Evolutionary conservation across 2,797 vertebrate genomes (phyloP).

Genomic region (Xiphophorus birchmanni): DNA sequence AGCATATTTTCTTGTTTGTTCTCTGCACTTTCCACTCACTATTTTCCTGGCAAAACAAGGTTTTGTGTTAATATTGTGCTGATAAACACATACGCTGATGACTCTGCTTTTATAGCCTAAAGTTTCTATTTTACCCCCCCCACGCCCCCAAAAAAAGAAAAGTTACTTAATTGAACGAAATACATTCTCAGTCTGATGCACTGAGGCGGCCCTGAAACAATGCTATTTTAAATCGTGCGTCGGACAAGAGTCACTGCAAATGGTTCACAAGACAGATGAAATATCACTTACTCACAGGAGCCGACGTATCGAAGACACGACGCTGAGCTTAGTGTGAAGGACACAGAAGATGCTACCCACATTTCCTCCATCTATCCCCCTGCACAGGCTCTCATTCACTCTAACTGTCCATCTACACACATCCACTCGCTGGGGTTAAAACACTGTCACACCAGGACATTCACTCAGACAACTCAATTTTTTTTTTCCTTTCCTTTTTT

Average conservation of each 20-base stretch:
- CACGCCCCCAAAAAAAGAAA: background rate
- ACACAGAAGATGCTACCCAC: slow-evolving; percentile 46
- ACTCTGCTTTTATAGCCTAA: slow-evolving; percentile 22
- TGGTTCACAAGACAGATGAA: slow-evolving; percentile 15
- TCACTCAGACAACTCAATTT: slow-evolving; percentile 58
- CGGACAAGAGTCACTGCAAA: slow-evolving; percentile 24
- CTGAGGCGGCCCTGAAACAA: background rate
- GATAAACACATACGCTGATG: slow-evolving; percentile 36
- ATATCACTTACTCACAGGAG: slow-evolving; percentile 28
- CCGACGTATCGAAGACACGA: slow-evolving; percentile 38
- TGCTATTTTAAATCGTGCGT: slow-evolving; percentile 26
- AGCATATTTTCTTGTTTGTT: slow-evolving; percentile 19
- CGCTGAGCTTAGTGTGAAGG: slow-evolving; percentile 50
- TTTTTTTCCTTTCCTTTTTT: slow-evolving; percentile 43
- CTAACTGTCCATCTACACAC: slow-evolving; percentile 15
- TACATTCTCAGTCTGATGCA: slow-evolving; percentile 10
- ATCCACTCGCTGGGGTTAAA: slow-evolving; percentile 49
- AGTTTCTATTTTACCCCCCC: slow-evolving; percentile 3
- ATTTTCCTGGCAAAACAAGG: slow-evolving; percentile 25
- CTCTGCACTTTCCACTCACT: background rate
- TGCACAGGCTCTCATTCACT: slow-evolving; percentile 23
- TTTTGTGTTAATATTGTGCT: slow-evolving; percentile 28
- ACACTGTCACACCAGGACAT: slow-evolving; percentile 51
- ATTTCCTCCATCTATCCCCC: slow-evolving; percentile 25
- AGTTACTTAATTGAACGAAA: background rate